Evolutionary conservation across 1,140 invertebrate species (phyloP), one percentile per base, ranked within the genome.

Genomic region (Rhizoglyphus robini): DNA sequence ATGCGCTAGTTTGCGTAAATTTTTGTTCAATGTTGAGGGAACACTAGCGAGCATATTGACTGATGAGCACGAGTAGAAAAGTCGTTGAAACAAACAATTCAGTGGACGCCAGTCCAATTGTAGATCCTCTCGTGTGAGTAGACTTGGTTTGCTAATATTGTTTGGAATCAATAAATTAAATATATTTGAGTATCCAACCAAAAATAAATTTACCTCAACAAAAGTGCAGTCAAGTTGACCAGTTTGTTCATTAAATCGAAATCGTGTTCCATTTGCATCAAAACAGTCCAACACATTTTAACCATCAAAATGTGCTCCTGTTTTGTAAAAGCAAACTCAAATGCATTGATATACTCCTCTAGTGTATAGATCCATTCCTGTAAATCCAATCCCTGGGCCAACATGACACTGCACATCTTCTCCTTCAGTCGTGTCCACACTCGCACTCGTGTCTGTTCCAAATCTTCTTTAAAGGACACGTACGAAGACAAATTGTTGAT

Each of bases 281-380:
- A 54, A 25, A 23, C 23, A 11, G 88, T 84, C 74, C 86, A 89
- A 61, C 86, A 79, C 47, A 94, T 73, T 71, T 89, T 85, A 29
- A 95, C 83, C 27, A 95, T 81, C 18, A 79, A 73, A 27, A 95
- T 81, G 73, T 96, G 90, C 74, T 94, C 90, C 70, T 87, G 84
- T 76, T 93, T 94, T 2, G 83, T 84, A 76, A 95, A 92, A 72
- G 88, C 88, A 67, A 86, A 74, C 13, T 88, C 88, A 79, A 90
- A 90, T 29, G 90, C 75, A 69, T 83, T 81, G 31, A 91, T 83
- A 71, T 88, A 92, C 70, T 77, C 23, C 15, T 15, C 15, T 15
- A 23, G 41, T 15, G n/a, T n/a, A n/a, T n/a, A n/a, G n/a, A n/a
- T n/a, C n/a, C n/a, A n/a, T n/a, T n/a, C n/a, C n/a, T n/a, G n/a